Conservation (phyloP, 2,113 vertebrate species). For the Bos indicus region DNA sequence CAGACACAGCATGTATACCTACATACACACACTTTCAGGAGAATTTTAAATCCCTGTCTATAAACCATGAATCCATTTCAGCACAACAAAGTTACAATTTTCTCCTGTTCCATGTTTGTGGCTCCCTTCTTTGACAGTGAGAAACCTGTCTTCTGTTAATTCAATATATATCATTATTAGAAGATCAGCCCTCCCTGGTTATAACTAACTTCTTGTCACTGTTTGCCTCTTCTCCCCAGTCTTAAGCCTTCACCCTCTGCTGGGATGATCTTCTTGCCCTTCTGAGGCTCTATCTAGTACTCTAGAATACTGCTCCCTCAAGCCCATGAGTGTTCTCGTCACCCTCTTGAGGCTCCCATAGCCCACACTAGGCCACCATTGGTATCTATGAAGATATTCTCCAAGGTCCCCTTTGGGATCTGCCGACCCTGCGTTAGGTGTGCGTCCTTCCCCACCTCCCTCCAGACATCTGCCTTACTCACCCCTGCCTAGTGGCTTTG, state of each 20-base stretch:
- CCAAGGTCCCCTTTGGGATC: neutral
- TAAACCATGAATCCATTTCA: neutral
- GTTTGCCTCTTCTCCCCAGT: neutral
- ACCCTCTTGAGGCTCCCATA: neutral
- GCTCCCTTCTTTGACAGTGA: neutral
- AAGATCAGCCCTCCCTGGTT: neutral
- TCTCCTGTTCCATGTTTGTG: slow-evolving; percentile 14
- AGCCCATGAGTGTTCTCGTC: neutral
- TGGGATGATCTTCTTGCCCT: neutral
- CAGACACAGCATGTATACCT: neutral
- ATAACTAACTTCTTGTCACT: neutral
- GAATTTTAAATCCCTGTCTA: neutral
- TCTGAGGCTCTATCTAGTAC: neutral
- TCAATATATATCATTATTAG: neutral
- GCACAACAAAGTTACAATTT: neutral
- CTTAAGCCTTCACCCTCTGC: neutral
- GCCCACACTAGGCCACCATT: neutral
- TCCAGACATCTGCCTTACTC: neutral
- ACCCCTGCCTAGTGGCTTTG: neutral
- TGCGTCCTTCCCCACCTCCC: neutral
- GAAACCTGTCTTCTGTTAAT: neutral
- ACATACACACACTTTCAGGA: neutral
- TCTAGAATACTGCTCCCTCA: neutral
- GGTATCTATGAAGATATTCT: neutral
- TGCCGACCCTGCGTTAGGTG: neutral